phyloP scores from a whole-genome alignment of 2,888 invertebrate species.

The Aporophyla lueneburgensis region DNA sequence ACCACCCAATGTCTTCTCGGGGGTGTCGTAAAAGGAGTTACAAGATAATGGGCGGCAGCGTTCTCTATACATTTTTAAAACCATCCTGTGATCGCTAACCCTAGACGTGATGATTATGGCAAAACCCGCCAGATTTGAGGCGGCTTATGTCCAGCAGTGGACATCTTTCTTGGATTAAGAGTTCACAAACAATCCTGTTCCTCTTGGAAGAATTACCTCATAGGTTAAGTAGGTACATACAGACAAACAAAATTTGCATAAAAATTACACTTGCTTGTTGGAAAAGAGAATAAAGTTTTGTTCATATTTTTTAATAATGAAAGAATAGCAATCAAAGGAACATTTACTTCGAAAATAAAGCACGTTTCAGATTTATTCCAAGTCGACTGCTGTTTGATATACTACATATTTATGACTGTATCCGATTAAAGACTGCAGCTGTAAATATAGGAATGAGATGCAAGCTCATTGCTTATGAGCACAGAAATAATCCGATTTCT shows the following conservation, averaged over 20 bases:
- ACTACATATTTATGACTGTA: constrained; percentile 40
- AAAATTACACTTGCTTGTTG: not conserved
- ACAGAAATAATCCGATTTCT: constrained; percentile 40
- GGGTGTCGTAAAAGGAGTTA: no score
- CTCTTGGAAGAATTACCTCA: not conserved
- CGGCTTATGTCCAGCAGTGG: no score
- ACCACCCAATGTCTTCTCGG: no score
- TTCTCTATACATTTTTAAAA: no score
- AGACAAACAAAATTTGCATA: not conserved
- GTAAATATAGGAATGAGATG: constrained; percentile 34
- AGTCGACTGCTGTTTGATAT: constrained; percentile 28
- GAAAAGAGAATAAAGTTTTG: not conserved
- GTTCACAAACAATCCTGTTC: not conserved
- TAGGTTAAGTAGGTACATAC: no score
- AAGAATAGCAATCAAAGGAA: not conserved
- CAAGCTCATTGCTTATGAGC: constrained; percentile 21
- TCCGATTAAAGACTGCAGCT: constrained; percentile 37
- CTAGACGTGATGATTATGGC: no score
- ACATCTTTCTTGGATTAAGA: no score
- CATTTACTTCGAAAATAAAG: not conserved
- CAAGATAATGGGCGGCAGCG: no score
- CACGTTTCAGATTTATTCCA: constrained; percentile 17
- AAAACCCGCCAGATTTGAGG: no score
- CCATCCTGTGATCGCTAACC: no score
- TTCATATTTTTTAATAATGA: not conserved